Base-by-base conservation (phyloP, 2,113 vertebrate species). In the Leuciscus idus region DNA sequence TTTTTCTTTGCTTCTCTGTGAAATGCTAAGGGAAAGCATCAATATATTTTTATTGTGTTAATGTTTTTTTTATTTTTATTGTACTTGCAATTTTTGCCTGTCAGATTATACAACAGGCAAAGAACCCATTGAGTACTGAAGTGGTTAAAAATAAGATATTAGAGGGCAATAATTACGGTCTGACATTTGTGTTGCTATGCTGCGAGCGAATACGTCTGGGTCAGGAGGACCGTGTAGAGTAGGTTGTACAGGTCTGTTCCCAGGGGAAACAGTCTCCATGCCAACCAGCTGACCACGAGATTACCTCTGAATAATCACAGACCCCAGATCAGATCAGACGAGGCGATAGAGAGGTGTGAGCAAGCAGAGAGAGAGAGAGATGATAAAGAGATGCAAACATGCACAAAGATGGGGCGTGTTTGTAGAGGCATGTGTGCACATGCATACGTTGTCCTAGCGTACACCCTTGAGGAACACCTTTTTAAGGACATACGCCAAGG, bases 231-330 rank as follows among this genome's bases (percentile, higher is more conserved):
- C 39, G 30, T 73, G 21, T 33, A 11, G 4, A n/a, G n/a, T 15
- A 28, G 12, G 26, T 43, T 26, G 13, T 9, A 55, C 23, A 19
- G 30, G 73, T 21, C 74, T 75, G 23, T 73, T 73, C 72, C 28
- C 23, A 79, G 21, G 55, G 52, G 52, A 48, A 43, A 57, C 72
- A 7, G 61, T 76, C 70, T n/a, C 13, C n/a, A 39, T 74, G 68
- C 88, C 74, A 66, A 46, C 82, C 19, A 59, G 79, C 81, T 88
- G 92, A 93, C 91, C 85, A 68, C 64, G 43, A 92, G 91, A 94
- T 93, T 91, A 85, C 91, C 88, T 85, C 87, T 89, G 87, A 12
- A 9, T 26, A 81, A 30, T 59, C 79, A 4, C 10, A 33, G 79
- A 66, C n/a, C 84, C 36, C 33, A 89, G 87, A 90, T 92, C 87